These are phyloP conservation scores for Momotus momota DNA, from an alignment of 2,797 vertebrate species.

Conservation along the genomic window DNA sequence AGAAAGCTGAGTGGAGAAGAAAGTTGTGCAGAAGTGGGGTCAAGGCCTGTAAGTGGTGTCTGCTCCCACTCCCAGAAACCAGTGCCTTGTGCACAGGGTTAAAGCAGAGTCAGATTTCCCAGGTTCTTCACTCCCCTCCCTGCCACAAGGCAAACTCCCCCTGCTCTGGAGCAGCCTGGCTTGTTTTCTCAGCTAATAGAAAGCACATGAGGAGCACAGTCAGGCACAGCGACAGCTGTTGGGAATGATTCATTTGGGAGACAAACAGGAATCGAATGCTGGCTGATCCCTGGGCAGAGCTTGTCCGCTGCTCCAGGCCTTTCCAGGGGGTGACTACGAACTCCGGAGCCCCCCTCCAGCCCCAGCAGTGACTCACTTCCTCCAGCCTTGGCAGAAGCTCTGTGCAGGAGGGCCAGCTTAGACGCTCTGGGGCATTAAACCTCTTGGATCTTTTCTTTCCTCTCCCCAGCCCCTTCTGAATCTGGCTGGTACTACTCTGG, in stretches of 20 bases:
- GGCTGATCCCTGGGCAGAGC: slow-evolving; percentile 44
- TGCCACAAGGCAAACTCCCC: neutral
- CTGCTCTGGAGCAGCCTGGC: neutral
- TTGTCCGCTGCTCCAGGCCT: slow-evolving; percentile 33
- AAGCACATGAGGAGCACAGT: slow-evolving; percentile 54
- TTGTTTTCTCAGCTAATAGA: slow-evolving; percentile 51
- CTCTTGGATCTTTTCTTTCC: neutral
- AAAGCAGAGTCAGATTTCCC: neutral
- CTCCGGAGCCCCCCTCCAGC: neutral
- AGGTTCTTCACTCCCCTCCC: neutral
- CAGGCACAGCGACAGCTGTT: slow-evolving; percentile 19
- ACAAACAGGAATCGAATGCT: slow-evolving; percentile 35
- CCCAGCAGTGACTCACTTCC: slow-evolving; percentile 53
- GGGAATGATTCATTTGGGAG: slow-evolving; percentile 54
- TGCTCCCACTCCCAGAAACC: neutral
- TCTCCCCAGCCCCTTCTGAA: neutral
- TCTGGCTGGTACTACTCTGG: neutral
- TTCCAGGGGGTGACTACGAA: slow-evolving; percentile 15
- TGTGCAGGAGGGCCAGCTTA: neutral
- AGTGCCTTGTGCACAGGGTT: neutral
- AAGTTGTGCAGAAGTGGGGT: neutral
- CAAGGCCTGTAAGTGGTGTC: neutral
- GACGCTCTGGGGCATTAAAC: neutral
- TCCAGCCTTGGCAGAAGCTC: slow-evolving; percentile 6
- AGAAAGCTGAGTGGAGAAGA: neutral